These are phyloP conservation scores for Ectropis grisescens DNA, from an alignment of 1,140 invertebrate genomes.

Conservation along the genomic window DNA sequence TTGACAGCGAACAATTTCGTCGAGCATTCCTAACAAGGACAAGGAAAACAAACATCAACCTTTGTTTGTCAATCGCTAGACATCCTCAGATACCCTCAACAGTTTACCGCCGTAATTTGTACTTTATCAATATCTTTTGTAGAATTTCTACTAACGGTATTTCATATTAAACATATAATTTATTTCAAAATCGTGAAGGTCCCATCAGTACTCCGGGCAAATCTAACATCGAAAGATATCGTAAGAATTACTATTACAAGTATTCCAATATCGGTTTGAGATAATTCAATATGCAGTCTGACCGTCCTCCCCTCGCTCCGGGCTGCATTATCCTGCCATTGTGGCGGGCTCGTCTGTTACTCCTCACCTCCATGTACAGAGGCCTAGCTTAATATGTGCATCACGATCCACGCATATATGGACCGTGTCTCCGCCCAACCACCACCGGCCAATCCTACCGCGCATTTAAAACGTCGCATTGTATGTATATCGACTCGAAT, in stretches of 20 bases:
- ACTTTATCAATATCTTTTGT: too few relatives aligned
- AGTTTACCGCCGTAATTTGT: too few relatives aligned
- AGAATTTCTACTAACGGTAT: too few relatives aligned
- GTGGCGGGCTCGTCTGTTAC: conserved; percentile 56
- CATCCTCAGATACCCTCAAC: too few relatives aligned
- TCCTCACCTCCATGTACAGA: conserved; percentile 47
- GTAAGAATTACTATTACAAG: conserved; percentile 11
- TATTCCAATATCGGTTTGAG: conserved; percentile 5
- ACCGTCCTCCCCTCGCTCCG: conserved; percentile 32
- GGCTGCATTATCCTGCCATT: conserved; percentile 38
- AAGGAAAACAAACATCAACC: too few relatives aligned
- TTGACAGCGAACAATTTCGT: too few relatives aligned
- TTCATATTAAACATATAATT: too few relatives aligned
- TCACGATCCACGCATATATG: conserved; percentile 59
- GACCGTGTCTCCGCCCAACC: conserved; percentile 38
- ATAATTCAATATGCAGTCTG: conserved; percentile 37
- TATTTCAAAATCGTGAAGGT: too few relatives aligned
- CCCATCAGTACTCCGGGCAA: too few relatives aligned
- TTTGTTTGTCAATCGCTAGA: too few relatives aligned
- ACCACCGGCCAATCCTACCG: conserved; percentile 48
- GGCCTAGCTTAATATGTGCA: conserved; percentile 66
- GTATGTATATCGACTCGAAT: conserved; percentile 65
- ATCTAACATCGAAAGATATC: too few relatives aligned
- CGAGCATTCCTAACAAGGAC: too few relatives aligned
- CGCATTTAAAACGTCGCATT: conserved; percentile 59